Evolutionary conservation across 2,113 vertebrate species (phyloP).

Genomic region (Cyprichromis sp.): DNA sequence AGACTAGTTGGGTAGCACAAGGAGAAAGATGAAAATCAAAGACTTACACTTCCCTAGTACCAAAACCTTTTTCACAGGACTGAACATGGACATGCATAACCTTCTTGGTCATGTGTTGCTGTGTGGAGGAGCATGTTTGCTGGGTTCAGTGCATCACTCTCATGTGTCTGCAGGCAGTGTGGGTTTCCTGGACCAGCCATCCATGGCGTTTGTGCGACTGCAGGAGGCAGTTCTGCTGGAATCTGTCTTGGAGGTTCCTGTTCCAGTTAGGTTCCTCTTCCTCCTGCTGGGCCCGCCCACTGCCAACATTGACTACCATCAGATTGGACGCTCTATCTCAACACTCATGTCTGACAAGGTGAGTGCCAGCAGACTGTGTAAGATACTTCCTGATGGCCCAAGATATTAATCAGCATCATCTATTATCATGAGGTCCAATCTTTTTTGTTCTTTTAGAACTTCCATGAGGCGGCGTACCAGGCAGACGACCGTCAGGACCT

Average conservation of each 20-base stretch:
- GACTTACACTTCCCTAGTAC: neutral
- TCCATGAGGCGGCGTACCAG: slow-evolving; percentile 83
- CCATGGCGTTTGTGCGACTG: slow-evolving; percentile 89
- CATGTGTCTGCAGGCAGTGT: slow-evolving; percentile 74
- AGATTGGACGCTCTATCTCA: slow-evolving; percentile 90
- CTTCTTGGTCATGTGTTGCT: neutral
- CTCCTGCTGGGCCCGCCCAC: slow-evolving; percentile 85
- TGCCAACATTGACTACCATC: slow-evolving; percentile 86
- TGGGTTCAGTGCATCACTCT: neutral
- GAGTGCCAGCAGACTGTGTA: neutral
- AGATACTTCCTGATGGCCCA: too few relatives aligned
- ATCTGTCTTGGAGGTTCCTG: slow-evolving; percentile 84
- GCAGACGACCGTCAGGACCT: slow-evolving; percentile 86
- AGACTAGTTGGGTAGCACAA: neutral
- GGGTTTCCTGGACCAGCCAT: slow-evolving; percentile 86
- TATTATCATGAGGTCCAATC: neutral
- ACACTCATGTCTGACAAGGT: slow-evolving; percentile 95
- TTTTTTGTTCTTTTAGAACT: slow-evolving; percentile 67
- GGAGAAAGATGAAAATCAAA: neutral
- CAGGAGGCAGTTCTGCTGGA: slow-evolving; percentile 85
- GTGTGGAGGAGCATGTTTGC: neutral
- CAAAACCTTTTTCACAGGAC: neutral
- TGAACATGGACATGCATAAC: neutral
- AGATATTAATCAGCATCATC: neutral
- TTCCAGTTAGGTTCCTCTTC: slow-evolving; percentile 89